A percentile compares a stretch with the other conserved stretches of the same genome.
phyloP scores from a whole-genome alignment of 2,888 invertebrate species.

The Lasiommata megera region DNA sequence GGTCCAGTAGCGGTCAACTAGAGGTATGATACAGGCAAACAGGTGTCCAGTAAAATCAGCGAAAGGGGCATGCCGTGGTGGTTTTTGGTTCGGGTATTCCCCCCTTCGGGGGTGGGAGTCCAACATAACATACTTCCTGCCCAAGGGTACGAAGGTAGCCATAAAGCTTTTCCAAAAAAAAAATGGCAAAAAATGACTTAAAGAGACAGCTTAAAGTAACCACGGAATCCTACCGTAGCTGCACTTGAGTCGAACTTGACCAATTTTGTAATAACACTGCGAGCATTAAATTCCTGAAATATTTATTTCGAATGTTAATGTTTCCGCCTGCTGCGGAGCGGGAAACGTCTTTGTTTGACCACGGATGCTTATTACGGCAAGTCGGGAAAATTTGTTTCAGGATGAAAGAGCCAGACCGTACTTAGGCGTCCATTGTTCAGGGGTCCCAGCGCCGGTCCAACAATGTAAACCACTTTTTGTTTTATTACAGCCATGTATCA shows the following conservation, averaged over 20 bases:
- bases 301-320: slow-evolving; percentile 55
- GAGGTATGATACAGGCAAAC: no score
- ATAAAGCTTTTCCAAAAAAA: no score
- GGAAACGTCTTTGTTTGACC: slow-evolving; percentile 71
- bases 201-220: neutral
- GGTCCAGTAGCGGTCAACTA: no score
- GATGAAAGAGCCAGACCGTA: slow-evolving; percentile 66
- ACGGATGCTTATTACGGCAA: slow-evolving; percentile 69
- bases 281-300: slow-evolving; percentile 52
- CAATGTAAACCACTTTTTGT: slow-evolving; percentile 67
- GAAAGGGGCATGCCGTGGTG: no score
- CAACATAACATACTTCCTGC: no score
- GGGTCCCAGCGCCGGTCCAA: slow-evolving; percentile 48
- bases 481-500: slow-evolving; percentile 67
- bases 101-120: no score
- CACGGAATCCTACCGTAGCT: neutral
- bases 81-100: no score
- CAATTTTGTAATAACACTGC: slow-evolving; percentile 13
- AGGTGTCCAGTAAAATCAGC: no score
- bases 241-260: neutral
- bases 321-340: slow-evolving; percentile 59
- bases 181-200: no score
- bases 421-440: slow-evolving; percentile 66
- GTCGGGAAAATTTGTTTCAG: slow-evolving; percentile 64
- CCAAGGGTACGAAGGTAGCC: no score